phyloP scores from a whole-genome alignment of 2,797 vertebrate species.

The Chaenodraco wilsoni region DNA sequence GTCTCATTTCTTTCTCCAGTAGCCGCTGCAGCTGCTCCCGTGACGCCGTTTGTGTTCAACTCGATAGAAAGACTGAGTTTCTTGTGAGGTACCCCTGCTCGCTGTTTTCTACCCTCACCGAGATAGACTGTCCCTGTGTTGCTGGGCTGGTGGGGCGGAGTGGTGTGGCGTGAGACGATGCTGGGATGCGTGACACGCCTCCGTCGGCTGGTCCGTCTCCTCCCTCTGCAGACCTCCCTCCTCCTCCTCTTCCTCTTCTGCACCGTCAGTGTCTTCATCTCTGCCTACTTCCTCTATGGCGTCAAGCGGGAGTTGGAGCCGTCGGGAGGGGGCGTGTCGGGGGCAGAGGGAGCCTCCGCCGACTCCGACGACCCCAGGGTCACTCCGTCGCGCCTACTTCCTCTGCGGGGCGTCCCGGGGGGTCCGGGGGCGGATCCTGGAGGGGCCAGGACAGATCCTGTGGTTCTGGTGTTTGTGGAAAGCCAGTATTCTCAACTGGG shows the following conservation, averaged over 20 bases:
- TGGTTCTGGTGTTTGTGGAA: constrained; percentile 98
- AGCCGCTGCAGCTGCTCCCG: constrained; percentile 70
- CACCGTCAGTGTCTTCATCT: constrained; percentile 95
- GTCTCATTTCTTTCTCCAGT: constrained; percentile 73
- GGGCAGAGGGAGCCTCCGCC: constrained; percentile 82
- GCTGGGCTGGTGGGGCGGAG: constrained; percentile 68
- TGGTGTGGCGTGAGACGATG: constrained; percentile 87
- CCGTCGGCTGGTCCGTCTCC: constrained; percentile 94
- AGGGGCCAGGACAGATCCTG: constrained; percentile 92
- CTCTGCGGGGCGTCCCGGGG: constrained; percentile 79
- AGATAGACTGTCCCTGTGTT: constrained; percentile 67
- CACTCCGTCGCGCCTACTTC: constrained; percentile 90
- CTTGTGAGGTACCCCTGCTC: constrained; percentile 44
- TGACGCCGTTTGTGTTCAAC: constrained; percentile 40
- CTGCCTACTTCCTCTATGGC: constrained; percentile 98
- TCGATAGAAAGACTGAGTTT: constrained; percentile 44
- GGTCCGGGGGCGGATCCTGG: constrained; percentile 71
- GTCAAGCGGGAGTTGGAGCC: constrained; percentile 96
- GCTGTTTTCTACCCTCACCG: constrained; percentile 33
- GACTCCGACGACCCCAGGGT: constrained; percentile 91
- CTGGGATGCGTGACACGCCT: constrained; percentile 89
- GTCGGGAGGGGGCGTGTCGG: constrained; percentile 78
- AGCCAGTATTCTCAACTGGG: constrained; percentile 98
- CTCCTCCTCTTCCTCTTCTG: constrained; percentile 96
- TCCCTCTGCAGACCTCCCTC: constrained; percentile 94